A percentile compares a stretch with the other conserved stretches of the same genome.
Evolutionary conservation across 2,797 vertebrate genomes (phyloP).

Genomic region (Calcarius lapponicus): DNA sequence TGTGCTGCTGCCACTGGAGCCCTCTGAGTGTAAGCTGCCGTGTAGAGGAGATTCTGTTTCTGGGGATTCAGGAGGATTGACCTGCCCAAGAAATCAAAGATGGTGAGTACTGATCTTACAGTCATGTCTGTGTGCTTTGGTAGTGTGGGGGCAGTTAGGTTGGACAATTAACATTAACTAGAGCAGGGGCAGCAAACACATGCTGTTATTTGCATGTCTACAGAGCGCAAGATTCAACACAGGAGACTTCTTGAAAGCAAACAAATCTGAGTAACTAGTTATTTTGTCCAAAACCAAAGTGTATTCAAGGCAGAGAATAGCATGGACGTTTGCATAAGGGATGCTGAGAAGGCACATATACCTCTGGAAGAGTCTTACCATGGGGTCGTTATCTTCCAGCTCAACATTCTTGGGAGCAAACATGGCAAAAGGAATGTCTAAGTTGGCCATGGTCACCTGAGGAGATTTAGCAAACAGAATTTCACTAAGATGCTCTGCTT

Average conservation of each 20-base stretch:
- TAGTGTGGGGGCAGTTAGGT: neutral
- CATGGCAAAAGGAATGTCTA: constrained; percentile 97
- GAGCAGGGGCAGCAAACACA: neutral
- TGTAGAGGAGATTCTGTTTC: constrained; percentile 87
- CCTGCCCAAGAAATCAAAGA: constrained; percentile 74
- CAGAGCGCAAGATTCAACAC: neutral
- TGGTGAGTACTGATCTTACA: neutral
- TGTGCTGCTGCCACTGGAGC: constrained; percentile 86
- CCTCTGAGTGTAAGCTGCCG: constrained; percentile 91
- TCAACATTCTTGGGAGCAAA: constrained; percentile 92
- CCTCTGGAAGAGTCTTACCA: constrained; percentile 80
- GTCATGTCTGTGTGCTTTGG: neutral
- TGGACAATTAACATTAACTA: neutral
- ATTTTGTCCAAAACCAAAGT: neutral
- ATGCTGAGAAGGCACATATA: constrained; percentile 15
- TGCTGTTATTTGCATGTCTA: neutral
- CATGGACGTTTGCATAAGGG: neutral
- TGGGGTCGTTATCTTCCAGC: constrained; percentile 90
- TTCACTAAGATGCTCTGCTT: constrained; percentile 19
- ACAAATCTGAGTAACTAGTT: neutral
- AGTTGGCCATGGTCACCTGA: constrained; percentile 88
- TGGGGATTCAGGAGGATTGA: constrained; percentile 91
- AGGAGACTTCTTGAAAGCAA: neutral
- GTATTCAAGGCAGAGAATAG: neutral
- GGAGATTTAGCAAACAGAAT: constrained; percentile 54